Base-by-base conservation (phyloP, 2,888 invertebrate genomes). In the Cetonia aurata region DNA sequence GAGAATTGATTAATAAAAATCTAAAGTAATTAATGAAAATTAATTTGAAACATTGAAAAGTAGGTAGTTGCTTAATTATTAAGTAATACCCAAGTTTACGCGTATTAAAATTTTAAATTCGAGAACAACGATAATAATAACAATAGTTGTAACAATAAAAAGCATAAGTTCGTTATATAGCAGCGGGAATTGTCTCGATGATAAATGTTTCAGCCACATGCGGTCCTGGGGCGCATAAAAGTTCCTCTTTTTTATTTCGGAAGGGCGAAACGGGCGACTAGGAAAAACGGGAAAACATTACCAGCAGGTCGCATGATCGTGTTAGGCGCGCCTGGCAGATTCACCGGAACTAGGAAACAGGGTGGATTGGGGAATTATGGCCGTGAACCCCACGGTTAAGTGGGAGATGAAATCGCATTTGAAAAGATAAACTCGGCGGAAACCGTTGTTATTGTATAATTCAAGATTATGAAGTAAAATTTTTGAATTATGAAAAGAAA, bases 271-370 rank as follows among this genome's bases (percentile, higher is more conserved):
- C 53, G 69, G 48, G 37, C 55, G 46, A 65, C 55, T 55, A 75
- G 72, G 75, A 74, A 81, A 83, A 82, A 82, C 82, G 83, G 83
- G 83, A 84, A 84, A 84, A 83, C 83, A 84, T 84, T 84, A 84
- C 83, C 83, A 82, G 83, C 82, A 83, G 84, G 83, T 84, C 83
- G 83, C 81, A 82, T 83, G 83, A 84, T 84, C 83, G 82, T 79
- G 84, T 83, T 84, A 84, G 84, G 79, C 79, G 79, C 81, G 82
- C 80, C 81, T 78, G 81, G 79, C 81, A 81, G 80, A 79, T 79
- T 78, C 78, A 77, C 81, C 82, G 82, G 82, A 82, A 81, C 78
- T 77, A 73, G 80, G 79, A 77, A 77, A 78, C 75, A 75, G 77
- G 73, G 75, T 70, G 77, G 77, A 75, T 74, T 75, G 71, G 73